phyloP scores from a whole-genome alignment of 2,797 vertebrate genomes.

The Echiichthys vipera region DNA sequence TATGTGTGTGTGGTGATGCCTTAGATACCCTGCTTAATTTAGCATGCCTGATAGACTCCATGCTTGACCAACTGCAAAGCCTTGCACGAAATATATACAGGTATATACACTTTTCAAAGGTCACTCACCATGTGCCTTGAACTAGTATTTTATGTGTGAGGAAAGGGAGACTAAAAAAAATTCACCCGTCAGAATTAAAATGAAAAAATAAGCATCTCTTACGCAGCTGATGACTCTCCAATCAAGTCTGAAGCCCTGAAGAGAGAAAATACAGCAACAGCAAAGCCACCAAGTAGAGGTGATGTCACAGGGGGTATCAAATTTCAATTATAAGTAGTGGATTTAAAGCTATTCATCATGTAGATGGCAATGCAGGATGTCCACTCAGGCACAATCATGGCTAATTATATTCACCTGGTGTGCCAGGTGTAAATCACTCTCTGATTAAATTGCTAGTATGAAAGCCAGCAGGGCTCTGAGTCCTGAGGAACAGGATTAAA shows the following conservation, averaged over 20 bases:
- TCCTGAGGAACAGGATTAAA: constrained; percentile 39
- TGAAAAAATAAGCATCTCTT: no score
- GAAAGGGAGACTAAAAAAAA: background rate
- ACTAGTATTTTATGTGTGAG: background rate
- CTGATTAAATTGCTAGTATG: constrained; percentile 32
- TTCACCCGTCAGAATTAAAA: background rate
- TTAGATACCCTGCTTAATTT: constrained; percentile 50
- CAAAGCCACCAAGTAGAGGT: no score
- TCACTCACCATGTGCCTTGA: background rate
- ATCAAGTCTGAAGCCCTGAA: no score
- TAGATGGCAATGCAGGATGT: constrained; percentile 8
- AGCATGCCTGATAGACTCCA: constrained; percentile 28
- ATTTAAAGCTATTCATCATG: constrained; percentile 21
- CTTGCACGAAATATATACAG: constrained; percentile 9
- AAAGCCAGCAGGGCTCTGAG: constrained; percentile 28
- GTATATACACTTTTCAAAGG: constrained; percentile 4
- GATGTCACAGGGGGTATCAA: background rate
- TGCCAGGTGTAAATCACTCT: constrained; percentile 38
- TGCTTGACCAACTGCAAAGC: constrained; percentile 30
- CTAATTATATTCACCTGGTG: constrained; percentile 42
- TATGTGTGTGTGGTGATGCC: constrained; percentile 35
- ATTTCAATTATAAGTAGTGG: constrained; percentile 22
- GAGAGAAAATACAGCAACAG: no score
- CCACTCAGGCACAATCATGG: constrained; percentile 26
- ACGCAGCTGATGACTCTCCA: no score